These are phyloP conservation scores for Petrocephalus sullivani DNA, from an alignment of 2,797 vertebrate species.

Conservation along the genomic window DNA sequence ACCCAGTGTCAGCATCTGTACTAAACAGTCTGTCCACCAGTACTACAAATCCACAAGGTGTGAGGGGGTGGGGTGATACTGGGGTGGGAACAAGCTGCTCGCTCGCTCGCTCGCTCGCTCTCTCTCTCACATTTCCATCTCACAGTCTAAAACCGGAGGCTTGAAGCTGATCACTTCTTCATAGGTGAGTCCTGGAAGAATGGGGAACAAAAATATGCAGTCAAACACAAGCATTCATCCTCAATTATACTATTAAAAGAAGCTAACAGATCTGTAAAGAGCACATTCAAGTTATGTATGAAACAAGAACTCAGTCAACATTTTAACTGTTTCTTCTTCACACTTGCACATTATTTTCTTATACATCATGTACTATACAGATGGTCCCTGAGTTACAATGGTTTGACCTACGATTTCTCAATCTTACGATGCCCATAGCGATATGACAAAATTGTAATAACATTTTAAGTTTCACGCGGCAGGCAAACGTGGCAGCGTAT, in stretches of 20 bases:
- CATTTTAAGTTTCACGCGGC: too few species aligned
- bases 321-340: background rate
- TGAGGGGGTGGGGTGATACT: conserved; percentile 39
- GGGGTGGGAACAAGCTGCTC: background rate
- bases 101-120: conserved; percentile 34
- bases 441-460: too few species aligned
- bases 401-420: too few species aligned
- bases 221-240: background rate
- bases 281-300: background rate
- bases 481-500: too few species aligned
- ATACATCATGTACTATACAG: background rate
- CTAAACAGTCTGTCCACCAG: conserved; percentile 33
- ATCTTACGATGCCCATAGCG: too few species aligned
- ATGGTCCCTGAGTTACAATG: too few species aligned
- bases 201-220: conserved; percentile 9
- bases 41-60: conserved; percentile 52
- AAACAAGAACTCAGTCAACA: background rate
- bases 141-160: conserved; percentile 77
- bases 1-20: conserved; percentile 83
- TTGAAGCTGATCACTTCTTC: conserved; percentile 90
- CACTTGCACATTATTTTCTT: background rate
- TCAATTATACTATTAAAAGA: background rate
- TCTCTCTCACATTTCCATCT: conserved; percentile 88
- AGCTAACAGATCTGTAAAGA: background rate
- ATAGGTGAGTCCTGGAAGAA: conserved; percentile 77